These are phyloP conservation scores for Bruchidius siliquastri DNA, from an alignment of 2,888 invertebrate species.

Conservation along the genomic window DNA sequence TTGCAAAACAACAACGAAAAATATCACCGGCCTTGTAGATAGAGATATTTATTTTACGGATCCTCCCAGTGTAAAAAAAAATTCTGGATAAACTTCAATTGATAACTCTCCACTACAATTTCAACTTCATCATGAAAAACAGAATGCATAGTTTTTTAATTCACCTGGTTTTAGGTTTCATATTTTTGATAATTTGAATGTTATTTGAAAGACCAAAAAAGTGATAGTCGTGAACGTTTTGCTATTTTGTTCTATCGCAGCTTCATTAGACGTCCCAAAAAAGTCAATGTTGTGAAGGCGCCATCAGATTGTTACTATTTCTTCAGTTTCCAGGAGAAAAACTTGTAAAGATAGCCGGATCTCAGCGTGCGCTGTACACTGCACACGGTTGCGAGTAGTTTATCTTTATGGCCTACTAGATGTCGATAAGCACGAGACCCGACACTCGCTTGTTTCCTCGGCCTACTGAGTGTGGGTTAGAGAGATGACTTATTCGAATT, in stretches of 20 bases:
- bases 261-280: neutral
- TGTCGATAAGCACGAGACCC: conserved; percentile 22
- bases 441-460: conserved; percentile 22
- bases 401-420: conserved; percentile 28
- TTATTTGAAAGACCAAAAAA: too few relatives aligned
- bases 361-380: neutral
- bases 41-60: too few relatives aligned
- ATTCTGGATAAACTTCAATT: too few relatives aligned
- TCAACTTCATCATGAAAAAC: too few relatives aligned
- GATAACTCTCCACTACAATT: too few relatives aligned
- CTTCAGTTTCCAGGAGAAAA: neutral
- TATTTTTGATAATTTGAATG: too few relatives aligned
- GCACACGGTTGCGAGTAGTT: conserved; percentile 15
- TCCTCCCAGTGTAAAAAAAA: too few relatives aligned
- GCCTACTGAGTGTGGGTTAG: neutral
- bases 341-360: neutral
- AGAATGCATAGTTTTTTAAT: too few relatives aligned
- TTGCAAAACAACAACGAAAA: too few relatives aligned
- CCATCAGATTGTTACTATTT: neutral
- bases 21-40: too few relatives aligned
- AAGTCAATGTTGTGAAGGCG: neutral
- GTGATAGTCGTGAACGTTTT: too few relatives aligned
- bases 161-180: too few relatives aligned
- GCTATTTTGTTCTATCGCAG: neutral
- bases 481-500: neutral